Conservation (phyloP, 1,140 invertebrate genomes). For the Wasmannia auropunctata region DNA sequence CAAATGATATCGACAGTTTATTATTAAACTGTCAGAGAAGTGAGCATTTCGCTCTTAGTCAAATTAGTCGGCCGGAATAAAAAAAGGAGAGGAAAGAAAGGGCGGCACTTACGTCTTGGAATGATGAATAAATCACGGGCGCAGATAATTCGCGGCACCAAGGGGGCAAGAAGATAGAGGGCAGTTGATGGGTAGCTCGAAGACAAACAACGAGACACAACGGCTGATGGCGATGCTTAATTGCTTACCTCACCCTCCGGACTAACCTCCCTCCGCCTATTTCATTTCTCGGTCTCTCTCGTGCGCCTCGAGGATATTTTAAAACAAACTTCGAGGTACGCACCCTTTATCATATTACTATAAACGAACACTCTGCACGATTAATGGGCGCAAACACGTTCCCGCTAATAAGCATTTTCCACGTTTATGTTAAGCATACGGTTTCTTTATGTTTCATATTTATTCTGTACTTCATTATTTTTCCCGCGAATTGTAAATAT, state of each 20-base stretch:
- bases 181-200: constrained; percentile 79
- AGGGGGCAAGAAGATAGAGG: constrained; percentile 72
- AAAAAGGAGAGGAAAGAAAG: constrained; percentile 64
- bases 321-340: constrained; percentile 71
- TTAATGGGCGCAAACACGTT: constrained; percentile 60
- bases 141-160: constrained; percentile 62
- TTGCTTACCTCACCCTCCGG: constrained; percentile 73
- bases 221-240: constrained; percentile 80
- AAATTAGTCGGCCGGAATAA: constrained; percentile 52
- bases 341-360: constrained; percentile 75
- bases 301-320: constrained; percentile 73
- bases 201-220: constrained; percentile 82
- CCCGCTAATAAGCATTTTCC: constrained; percentile 33
- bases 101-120: constrained; percentile 70
- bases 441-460: constrained; percentile 18
- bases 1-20: constrained; percentile 25
- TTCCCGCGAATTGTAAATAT: background rate
- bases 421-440: background rate
- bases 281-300: constrained; percentile 55
- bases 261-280: constrained; percentile 51
- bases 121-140: constrained; percentile 78
- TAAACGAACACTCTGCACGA: constrained; percentile 67
- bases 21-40: constrained; percentile 44
- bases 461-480: background rate
- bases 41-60: constrained; percentile 26